These are phyloP conservation scores for Alexandromys fortis DNA, from an alignment of 2,113 vertebrate genomes.

Conservation along the genomic window DNA sequence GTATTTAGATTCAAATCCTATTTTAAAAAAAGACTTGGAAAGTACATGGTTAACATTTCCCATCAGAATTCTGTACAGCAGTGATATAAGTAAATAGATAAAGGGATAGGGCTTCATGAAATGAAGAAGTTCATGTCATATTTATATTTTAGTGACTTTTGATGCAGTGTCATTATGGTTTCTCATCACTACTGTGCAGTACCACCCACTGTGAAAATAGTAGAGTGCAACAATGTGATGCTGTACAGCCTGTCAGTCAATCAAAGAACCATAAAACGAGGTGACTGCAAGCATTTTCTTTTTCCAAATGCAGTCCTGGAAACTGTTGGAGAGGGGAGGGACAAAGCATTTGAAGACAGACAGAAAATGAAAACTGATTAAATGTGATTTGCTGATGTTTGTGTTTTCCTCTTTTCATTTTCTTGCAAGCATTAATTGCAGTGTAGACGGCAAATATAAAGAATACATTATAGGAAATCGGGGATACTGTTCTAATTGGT, in stretches of 20 bases:
- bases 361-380: conserved; percentile 64
- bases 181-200: conserved; percentile 53
- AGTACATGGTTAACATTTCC: conserved; percentile 47
- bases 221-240: conserved; percentile 50
- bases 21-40: conserved; percentile 3
- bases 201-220: conserved; percentile 65
- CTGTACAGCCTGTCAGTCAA: conserved; percentile 69
- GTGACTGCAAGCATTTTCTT: conserved; percentile 34
- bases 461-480: conserved; percentile 57
- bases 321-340: conserved; percentile 1
- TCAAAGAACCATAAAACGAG: conserved; percentile 62
- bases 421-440: conserved; percentile 65
- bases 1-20: conserved; percentile 39
- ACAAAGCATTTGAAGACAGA: conserved; percentile 49
- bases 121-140: conserved; percentile 60
- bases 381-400: conserved; percentile 70
- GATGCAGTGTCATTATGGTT: conserved; percentile 62
- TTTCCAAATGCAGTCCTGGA: conserved; percentile 54
- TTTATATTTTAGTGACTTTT: conserved; percentile 68
- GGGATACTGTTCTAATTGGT: conserved; percentile 67
- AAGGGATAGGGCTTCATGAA: conserved; percentile 27
- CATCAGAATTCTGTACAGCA: conserved; percentile 1
- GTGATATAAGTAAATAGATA: conserved; percentile 54
- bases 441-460: conserved; percentile 34
- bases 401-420: conserved; percentile 55